Evolutionary conservation across 2,113 vertebrate genomes (phyloP), one percentile per base, ranked within the genome.

Genomic region (Chionomys nivalis): DNA sequence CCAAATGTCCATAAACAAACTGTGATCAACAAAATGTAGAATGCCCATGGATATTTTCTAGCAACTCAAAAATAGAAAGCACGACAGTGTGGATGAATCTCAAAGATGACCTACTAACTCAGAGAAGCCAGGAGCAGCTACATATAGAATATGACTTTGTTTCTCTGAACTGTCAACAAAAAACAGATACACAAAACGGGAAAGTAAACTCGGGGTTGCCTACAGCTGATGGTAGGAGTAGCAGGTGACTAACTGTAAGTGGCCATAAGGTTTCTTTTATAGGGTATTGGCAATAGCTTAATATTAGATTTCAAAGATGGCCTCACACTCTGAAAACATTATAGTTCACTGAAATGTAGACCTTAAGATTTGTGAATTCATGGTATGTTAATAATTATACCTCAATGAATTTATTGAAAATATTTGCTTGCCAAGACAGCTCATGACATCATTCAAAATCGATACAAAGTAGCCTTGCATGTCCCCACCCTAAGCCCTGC

Each of bases 81-180:
- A 55, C 4, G 12, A 3, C 63, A 65, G 42, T 28, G 4, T 31
- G 4, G 4, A 58, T 70, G 33, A 49, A 66, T 5, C 19, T 88
- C 47, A 49, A 52, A 96, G 79, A 42, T 19, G n/a, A 85, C 55
- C 83, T 12, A 1, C 26, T 95, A 70, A 44, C 5, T 66, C 17
- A 76, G 94, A 87, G 58, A 87, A 92, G 17, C 1, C 39, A 89
- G 33, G 49, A 23, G 47, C 65, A 89, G 70, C 44, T 72, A 77
- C 13, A 68, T 42, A 47, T 14, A 55, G 44, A 11, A 19, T 17
- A 68, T 91, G 23, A 93, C 78, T 93, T 96, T 3, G 36, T 82
- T 94, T 63, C 65, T 70, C 75, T 24, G 66, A 78, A 66, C 88
- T 94, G 5, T 87, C 36, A 73, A 89, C n/a, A 92, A 93, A 93